Conservation (phyloP, 2,113 vertebrate genomes). For the Nannobrachium achirus region DNA sequence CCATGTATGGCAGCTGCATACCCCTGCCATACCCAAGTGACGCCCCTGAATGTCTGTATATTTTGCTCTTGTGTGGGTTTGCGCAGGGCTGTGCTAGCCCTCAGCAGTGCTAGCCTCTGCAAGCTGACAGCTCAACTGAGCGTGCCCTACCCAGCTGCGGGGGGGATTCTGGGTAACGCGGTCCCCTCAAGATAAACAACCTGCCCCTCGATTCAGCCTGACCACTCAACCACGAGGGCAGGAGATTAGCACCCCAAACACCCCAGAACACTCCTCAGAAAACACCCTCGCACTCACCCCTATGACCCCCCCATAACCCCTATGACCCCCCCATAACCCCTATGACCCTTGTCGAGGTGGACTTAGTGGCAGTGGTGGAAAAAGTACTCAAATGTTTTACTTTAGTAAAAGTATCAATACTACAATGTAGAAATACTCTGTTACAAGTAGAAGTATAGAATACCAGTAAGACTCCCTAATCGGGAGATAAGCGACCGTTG, state of each 20-base stretch:
- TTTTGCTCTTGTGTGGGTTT: not conserved
- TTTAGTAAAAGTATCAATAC: too few relatives aligned
- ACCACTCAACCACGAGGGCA: constrained; percentile 83
- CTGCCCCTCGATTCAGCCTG: constrained; percentile 86
- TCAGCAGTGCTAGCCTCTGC: constrained; percentile 77
- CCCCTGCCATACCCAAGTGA: too few relatives aligned
- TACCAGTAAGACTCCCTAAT: too few relatives aligned
- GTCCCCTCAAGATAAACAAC: constrained; percentile 85
- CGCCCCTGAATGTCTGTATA: not conserved
- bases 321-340: constrained; percentile 43
- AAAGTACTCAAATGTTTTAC: too few relatives aligned
- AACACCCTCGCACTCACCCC: constrained; percentile 38
- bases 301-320: not conserved
- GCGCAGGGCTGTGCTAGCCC: constrained; percentile 21
- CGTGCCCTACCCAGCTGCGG: constrained; percentile 80
- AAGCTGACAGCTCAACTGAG: constrained; percentile 85
- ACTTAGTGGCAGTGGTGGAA: too few relatives aligned
- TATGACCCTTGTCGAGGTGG: constrained; percentile 35
- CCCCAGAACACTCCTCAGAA: constrained; percentile 76
- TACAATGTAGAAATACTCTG: too few relatives aligned
- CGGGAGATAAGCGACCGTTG: too few relatives aligned
- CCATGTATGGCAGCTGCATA: too few relatives aligned
- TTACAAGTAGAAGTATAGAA: too few relatives aligned
- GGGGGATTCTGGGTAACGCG: constrained; percentile 84
- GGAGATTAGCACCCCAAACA: constrained; percentile 89